phyloP scores from a whole-genome alignment of 2,888 invertebrate genomes.

The Synergus japonicus region DNA sequence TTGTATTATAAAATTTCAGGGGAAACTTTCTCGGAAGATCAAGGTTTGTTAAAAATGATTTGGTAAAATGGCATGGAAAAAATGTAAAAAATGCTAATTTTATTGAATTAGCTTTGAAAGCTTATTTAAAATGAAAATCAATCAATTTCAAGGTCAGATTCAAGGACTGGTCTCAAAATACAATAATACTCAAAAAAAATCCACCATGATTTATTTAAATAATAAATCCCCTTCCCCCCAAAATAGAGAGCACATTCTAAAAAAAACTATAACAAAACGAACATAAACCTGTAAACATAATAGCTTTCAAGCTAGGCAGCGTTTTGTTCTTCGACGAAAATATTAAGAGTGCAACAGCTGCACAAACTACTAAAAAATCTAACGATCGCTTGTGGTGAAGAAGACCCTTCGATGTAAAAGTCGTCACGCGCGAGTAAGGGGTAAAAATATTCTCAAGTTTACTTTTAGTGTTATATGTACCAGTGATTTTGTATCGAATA shows the following conservation, averaged over 20 bases:
- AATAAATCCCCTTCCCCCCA: too few species aligned
- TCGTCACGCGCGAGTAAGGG: constrained; percentile 9
- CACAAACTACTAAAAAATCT: constrained; percentile 9
- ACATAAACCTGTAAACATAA: neutral
- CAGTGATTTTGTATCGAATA: constrained; percentile 12
- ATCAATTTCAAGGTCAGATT: too few species aligned
- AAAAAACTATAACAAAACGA: neutral
- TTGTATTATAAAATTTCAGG: too few species aligned
- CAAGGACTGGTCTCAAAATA: too few species aligned
- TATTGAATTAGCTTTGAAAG: too few species aligned
- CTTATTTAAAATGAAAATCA: too few species aligned
- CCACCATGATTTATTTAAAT: too few species aligned
- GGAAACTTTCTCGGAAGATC: too few species aligned
- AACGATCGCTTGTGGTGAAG: constrained; percentile 1
- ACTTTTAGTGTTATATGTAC: neutral
- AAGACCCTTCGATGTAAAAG: neutral
- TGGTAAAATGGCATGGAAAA: too few species aligned
- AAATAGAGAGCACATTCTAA: neutral
- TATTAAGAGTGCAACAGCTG: constrained; percentile 18
- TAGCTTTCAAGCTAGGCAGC: neutral
- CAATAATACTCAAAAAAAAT: neutral
- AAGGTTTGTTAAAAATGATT: too few species aligned
- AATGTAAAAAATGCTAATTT: too few species aligned
- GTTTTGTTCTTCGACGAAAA: neutral
- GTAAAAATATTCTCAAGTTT: constrained; percentile 29